Conservation (phyloP, 2,888 invertebrate genomes). For the Drosophila paranaensis region DNA sequence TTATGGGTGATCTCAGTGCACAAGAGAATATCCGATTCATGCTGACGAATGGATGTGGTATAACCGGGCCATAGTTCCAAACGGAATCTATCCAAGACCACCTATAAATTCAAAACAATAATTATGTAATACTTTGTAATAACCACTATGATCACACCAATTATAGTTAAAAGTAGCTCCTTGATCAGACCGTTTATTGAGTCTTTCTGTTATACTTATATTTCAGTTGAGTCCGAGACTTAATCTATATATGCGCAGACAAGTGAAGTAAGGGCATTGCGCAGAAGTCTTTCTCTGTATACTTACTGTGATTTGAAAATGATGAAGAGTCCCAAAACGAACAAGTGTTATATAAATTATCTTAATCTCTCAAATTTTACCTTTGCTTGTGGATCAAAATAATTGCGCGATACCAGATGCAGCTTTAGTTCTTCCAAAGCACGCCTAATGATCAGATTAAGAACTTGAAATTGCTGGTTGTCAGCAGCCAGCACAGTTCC, state of each 20-base stretch:
- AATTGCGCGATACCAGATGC: conserved; percentile 90
- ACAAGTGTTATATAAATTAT: too few species aligned
- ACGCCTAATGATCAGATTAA: conserved; percentile 91
- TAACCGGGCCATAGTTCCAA: conserved; percentile 94
- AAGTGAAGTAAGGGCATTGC: too few species aligned
- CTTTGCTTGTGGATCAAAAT: conserved; percentile 89
- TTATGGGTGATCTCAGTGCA: conserved; percentile 93
- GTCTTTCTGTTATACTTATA: too few species aligned
- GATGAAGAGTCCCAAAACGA: not conserved
- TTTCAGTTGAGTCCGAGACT: too few species aligned
- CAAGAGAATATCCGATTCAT: conserved; percentile 91
- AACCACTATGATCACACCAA: not conserved
- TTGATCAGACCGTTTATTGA: too few species aligned
- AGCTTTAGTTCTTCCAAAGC: conserved; percentile 86
- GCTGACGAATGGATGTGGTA: conserved; percentile 93
- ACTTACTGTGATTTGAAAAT: too few species aligned
- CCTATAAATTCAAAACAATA: conserved; percentile 35
- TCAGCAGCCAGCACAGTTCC: conserved; percentile 89
- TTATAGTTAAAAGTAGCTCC: not conserved
- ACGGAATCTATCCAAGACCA: conserved; percentile 85
- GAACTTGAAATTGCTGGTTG: conserved; percentile 90
- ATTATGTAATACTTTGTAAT: not conserved
- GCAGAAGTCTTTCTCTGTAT: too few species aligned
- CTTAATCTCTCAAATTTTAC: conserved; percentile 83
- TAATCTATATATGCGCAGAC: too few species aligned